Evolutionary conservation across 1,140 invertebrate species (phyloP).

Genomic region (Stenopsyche tienmushanensis): DNA sequence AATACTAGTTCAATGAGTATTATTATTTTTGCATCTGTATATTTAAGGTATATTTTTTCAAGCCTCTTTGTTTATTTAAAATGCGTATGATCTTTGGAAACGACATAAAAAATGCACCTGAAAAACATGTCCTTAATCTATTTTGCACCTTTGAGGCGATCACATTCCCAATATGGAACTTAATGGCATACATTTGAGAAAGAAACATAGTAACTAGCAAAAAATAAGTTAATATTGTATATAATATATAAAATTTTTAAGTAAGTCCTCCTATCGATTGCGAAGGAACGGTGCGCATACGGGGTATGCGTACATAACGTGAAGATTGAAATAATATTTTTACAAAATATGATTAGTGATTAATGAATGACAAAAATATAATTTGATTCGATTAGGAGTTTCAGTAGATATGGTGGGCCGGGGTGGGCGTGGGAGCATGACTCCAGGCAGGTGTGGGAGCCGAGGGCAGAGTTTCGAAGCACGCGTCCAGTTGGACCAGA

Average conservation of each 20-base stretch:
- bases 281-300: no score
- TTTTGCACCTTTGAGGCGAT: neutral
- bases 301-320: no score
- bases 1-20: no score
- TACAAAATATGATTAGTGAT: no score
- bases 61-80: neutral
- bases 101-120: no score
- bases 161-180: neutral
- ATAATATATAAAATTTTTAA: no score
- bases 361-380: neutral
- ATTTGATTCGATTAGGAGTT: neutral
- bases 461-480: constrained; percentile 6
- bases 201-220: neutral
- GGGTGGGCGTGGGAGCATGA: constrained; percentile 1
- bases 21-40: neutral
- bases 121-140: neutral
- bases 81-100: neutral
- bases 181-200: neutral
- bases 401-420: constrained; percentile 18
- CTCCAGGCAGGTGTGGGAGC: neutral
- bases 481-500: constrained; percentile 10
- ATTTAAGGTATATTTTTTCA: neutral
- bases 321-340: no score
- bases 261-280: no score
- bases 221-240: neutral